phyloP scores from a whole-genome alignment of 2,888 invertebrate genomes.

The Chesias legatella region DNA sequence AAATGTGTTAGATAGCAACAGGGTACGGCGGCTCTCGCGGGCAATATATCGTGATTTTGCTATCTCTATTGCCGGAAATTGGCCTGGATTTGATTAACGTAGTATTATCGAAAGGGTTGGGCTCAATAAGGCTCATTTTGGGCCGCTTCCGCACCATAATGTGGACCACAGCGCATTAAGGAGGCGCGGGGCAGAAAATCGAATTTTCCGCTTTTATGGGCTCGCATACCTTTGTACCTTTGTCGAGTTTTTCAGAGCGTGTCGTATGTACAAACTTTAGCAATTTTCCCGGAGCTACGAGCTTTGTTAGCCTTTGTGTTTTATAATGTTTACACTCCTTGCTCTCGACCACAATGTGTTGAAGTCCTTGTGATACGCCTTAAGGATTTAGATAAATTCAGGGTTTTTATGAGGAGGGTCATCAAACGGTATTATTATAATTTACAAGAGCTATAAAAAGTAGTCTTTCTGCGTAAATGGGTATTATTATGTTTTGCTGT shows the following conservation, averaged over 20 bases:
- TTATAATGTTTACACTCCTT: constrained; percentile 24
- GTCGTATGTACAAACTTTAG: constrained; percentile 54
- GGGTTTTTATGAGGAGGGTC: constrained; percentile 20
- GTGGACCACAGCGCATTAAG: constrained; percentile 56
- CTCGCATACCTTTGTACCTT: constrained; percentile 52
- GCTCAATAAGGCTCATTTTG: constrained; percentile 18
- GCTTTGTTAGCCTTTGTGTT: constrained; percentile 23
- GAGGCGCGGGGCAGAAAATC: constrained; percentile 71
- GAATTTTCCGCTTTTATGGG: constrained; percentile 69
- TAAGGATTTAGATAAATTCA: constrained; percentile 13
- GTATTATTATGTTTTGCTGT: no score
- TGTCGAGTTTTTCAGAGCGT: constrained; percentile 62
- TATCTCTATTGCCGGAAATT: constrained; percentile 65
- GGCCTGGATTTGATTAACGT: constrained; percentile 72
- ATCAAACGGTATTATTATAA: constrained; percentile 16
- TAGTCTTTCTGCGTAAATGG: not conserved
- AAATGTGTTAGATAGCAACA: constrained; percentile 25
- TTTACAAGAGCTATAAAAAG: constrained; percentile 16
- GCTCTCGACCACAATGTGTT: constrained; percentile 16
- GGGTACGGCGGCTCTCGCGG: constrained; percentile 33
- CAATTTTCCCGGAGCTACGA: constrained; percentile 25
- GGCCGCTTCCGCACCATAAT: constrained; percentile 33
- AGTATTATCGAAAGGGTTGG: constrained; percentile 68
- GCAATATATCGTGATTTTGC: constrained; percentile 62
- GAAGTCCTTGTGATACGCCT: constrained; percentile 7